Conservation (phyloP, 2,113 vertebrate species). For the Centropus unirufus region DNA sequence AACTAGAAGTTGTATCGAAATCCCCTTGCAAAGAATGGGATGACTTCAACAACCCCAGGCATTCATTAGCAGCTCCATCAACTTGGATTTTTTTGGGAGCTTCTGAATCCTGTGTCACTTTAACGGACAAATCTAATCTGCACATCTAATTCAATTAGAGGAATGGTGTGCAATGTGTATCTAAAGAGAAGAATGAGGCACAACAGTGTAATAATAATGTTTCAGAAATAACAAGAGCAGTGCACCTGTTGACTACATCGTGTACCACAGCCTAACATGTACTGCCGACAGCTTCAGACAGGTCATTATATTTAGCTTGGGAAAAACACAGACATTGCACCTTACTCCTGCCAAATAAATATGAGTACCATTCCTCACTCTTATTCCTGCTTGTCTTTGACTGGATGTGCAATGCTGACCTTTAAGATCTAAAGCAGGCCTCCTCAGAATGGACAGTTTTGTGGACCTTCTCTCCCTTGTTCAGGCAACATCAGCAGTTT, state of each 20-base stretch:
- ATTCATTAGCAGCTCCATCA: neutral
- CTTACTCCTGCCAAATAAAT: neutral
- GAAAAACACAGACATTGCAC: neutral
- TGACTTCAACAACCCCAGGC: neutral
- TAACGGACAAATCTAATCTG: neutral
- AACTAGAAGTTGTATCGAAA: neutral
- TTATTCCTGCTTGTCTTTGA: neutral
- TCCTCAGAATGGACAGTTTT: neutral
- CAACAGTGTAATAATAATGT: neutral
- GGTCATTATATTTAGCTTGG: neutral
- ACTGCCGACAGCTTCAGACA: neutral
- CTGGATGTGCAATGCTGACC: neutral
- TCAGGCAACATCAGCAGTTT: neutral
- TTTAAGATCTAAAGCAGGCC: neutral
- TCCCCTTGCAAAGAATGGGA: neutral
- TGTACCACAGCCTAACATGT: neutral
- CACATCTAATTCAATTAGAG: neutral
- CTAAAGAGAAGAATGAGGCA: neutral
- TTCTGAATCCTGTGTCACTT: neutral
- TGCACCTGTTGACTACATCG: neutral
- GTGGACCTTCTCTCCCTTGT: neutral
- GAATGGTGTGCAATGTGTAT: neutral
- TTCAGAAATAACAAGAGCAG: neutral
- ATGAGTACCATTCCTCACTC: neutral
- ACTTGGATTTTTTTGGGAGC: neutral